Evolutionary conservation across 2,113 vertebrate genomes (phyloP).

Genomic region (Antechinus stuartii): DNA sequence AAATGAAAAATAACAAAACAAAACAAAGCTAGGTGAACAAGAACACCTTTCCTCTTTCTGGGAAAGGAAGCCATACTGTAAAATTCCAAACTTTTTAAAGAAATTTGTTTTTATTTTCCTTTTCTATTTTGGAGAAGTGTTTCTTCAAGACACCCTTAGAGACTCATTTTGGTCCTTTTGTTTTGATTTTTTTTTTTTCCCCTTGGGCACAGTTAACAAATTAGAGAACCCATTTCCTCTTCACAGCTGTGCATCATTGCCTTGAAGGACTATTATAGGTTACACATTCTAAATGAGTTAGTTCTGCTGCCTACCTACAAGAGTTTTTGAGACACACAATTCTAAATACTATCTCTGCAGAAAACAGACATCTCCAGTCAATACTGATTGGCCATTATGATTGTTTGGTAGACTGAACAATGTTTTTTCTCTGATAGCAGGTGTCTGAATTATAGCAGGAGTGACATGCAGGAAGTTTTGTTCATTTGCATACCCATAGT

Average conservation of each 20-base stretch:
- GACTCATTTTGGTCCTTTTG: constrained; percentile 54
- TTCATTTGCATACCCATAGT: background rate
- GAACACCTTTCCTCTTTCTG: background rate
- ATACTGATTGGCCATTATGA: background rate
- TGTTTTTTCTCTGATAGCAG: constrained; percentile 45
- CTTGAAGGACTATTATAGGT: constrained; percentile 74
- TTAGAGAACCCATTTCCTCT: constrained; percentile 80
- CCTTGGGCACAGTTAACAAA: constrained; percentile 75
- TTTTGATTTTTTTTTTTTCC: constrained; percentile 57
- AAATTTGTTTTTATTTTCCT: constrained; percentile 37
- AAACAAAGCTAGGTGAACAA: background rate
- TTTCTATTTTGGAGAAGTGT: constrained; percentile 55
- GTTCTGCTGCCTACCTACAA: constrained; percentile 74
- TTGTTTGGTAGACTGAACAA: constrained; percentile 46
- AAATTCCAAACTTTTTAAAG: background rate
- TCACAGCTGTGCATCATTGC: constrained; percentile 71
- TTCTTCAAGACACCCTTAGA: constrained; percentile 61
- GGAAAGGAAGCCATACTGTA: background rate
- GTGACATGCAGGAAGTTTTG: constrained; percentile 19
- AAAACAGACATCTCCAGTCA: constrained; percentile 71
- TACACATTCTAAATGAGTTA: constrained; percentile 64
- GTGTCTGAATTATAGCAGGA: constrained; percentile 16
- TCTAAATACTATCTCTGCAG: constrained; percentile 14
- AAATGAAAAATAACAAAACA: too few species aligned
- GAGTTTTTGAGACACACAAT: constrained; percentile 75